Evolutionary conservation across 1,140 invertebrate genomes (phyloP).

Genomic region (Plutomurus gul): DNA sequence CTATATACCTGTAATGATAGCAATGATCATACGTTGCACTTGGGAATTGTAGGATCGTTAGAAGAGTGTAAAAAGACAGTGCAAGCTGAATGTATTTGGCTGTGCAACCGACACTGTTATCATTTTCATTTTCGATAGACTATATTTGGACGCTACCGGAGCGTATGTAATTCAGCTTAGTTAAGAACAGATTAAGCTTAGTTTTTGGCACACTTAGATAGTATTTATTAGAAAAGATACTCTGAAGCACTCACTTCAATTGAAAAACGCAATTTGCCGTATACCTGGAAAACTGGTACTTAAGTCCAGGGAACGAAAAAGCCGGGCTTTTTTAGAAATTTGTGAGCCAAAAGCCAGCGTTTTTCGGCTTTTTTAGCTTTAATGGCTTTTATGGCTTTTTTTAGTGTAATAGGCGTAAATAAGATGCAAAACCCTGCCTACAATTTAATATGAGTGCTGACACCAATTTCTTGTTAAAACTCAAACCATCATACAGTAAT

Average conservation of each 20-base stretch:
- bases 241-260: slow-evolving; percentile 28
- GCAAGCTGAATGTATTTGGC: background rate
- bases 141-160: slow-evolving; percentile 11
- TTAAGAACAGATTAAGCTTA: too few species aligned
- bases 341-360: too few species aligned
- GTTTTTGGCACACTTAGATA: too few species aligned
- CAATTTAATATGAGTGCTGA: too few species aligned
- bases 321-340: too few species aligned
- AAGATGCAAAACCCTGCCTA: too few species aligned
- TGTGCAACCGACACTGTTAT: background rate
- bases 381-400: too few species aligned
- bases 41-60: slow-evolving; percentile 5
- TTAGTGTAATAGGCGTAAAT: too few species aligned
- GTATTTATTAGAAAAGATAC: background rate
- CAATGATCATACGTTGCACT: background rate
- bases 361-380: too few species aligned
- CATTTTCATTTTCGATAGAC: background rate
- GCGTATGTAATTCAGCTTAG: slow-evolving; percentile 30
- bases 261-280: slow-evolving; percentile 35
- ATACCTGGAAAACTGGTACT: slow-evolving; percentile 41
- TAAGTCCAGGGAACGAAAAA: too few species aligned
- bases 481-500: too few species aligned
- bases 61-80: background rate
- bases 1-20: background rate
- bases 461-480: too few species aligned